phyloP scores from a whole-genome alignment of 1,140 invertebrate species.

The Teleogryllus occipitalis region DNA sequence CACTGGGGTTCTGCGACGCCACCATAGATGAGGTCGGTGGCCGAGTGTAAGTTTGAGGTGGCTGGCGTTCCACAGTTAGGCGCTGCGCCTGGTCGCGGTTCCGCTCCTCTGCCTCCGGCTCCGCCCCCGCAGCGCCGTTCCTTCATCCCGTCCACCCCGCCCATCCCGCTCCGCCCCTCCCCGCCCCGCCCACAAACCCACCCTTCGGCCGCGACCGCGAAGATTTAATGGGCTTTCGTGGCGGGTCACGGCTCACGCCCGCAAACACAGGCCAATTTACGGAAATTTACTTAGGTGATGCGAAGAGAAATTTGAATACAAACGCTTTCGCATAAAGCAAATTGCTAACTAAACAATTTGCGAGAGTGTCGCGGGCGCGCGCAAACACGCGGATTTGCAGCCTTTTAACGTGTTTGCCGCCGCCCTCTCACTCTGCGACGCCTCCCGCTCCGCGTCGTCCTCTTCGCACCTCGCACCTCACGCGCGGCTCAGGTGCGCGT shows the following conservation, averaged over 20 bases:
- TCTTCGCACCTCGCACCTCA: no score
- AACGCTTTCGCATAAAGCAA: conserved; percentile 4
- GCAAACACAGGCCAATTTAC: background rate
- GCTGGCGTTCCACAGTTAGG: no score
- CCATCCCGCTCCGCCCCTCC: background rate
- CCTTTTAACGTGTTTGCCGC: background rate
- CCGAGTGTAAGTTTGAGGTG: no score
- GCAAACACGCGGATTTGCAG: conserved; percentile 3
- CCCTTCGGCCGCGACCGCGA: background rate
- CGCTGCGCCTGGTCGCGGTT: background rate
- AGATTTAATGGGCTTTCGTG: background rate
- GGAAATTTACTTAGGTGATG: conserved; percentile 1
- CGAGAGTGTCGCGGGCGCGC: background rate
- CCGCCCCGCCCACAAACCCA: background rate
- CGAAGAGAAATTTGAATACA: conserved; percentile 5
- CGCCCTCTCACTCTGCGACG: no score
- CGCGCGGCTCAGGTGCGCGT: background rate
- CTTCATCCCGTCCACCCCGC: no score
- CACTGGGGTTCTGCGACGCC: no score
- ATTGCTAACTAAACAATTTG: conserved; percentile 5
- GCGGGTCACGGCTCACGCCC: background rate
- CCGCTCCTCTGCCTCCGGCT: background rate
- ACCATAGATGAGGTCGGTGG: no score
- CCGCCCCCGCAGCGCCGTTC: background rate
- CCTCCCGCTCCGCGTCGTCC: no score